A percentile compares a stretch with the other conserved stretches of the same genome.
Evolutionary conservation across 2,113 vertebrate species (phyloP).

Genomic region (Bombycilla garrulus): DNA sequence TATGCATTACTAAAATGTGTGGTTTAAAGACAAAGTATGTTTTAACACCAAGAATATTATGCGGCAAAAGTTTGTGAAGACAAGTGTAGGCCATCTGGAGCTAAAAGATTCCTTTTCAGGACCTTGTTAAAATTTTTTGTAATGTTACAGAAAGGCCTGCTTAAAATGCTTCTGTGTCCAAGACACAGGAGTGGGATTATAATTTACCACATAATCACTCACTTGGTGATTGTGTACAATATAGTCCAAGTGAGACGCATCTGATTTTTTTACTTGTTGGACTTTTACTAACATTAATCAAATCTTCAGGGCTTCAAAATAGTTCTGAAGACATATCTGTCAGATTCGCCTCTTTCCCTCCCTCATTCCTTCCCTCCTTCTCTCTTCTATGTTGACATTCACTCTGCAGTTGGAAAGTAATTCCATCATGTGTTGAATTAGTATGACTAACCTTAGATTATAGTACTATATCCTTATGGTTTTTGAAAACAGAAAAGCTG

Average conservation of each 20-base stretch:
- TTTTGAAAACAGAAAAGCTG: neutral
- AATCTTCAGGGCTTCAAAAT: neutral
- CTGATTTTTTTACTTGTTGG: neutral
- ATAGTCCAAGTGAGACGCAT: neutral
- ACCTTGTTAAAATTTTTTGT: neutral
- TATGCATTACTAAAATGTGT: neutral
- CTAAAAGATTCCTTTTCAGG: neutral
- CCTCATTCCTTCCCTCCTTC: neutral
- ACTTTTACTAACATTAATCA: neutral
- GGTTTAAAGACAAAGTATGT: neutral
- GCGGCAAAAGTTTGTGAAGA: neutral
- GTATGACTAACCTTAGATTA: neutral
- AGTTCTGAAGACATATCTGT: neutral
- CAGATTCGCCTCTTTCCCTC: neutral
- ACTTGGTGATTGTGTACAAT: neutral
- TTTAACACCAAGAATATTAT: neutral
- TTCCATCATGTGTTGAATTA: neutral
- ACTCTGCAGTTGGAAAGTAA: neutral
- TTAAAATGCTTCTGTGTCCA: neutral
- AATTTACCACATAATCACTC: neutral
- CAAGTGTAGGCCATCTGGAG: neutral
- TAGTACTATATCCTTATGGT: neutral
- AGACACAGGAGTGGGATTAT: neutral
- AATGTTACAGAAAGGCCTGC: neutral
- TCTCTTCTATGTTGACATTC: neutral